Evolutionary conservation across 2,888 invertebrate species (phyloP).

Genomic region (Ochropleura plecta): DNA sequence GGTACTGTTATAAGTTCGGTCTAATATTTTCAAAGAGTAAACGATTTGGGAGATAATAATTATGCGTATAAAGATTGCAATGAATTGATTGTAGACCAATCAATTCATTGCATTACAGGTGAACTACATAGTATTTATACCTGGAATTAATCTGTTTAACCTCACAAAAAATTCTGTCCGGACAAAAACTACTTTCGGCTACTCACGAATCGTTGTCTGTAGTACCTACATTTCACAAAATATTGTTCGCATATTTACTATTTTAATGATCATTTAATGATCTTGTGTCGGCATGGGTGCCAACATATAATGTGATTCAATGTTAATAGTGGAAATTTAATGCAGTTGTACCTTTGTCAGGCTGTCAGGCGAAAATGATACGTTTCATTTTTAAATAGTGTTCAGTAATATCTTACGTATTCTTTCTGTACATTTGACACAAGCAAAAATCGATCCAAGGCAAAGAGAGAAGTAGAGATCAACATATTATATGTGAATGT

Average conservation of each 20-base stretch:
- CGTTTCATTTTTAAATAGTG: neutral
- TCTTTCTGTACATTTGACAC: neutral
- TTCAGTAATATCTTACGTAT: too few species aligned
- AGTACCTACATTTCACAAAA: slow-evolving; percentile 32
- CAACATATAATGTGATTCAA: slow-evolving; percentile 50
- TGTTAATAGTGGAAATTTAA: slow-evolving; percentile 25
- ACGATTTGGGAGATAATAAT: neutral
- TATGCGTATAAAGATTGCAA: neutral
- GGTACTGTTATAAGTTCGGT: neutral
- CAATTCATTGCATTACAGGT: too few species aligned
- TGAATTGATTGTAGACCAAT: neutral
- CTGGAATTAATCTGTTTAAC: slow-evolving; percentile 38
- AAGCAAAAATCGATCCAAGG: neutral
- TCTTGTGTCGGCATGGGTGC: slow-evolving; percentile 40
- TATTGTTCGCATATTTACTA: slow-evolving; percentile 41
- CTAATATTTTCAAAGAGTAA: neutral
- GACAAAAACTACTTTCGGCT: slow-evolving; percentile 1
- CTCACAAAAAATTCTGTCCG: slow-evolving; percentile 44
- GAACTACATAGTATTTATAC: slow-evolving; percentile 11
- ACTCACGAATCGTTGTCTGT: slow-evolving; percentile 33
- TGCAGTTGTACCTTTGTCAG: slow-evolving; percentile 36
- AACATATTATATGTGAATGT: neutral
- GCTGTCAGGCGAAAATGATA: neutral
- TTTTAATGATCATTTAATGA: slow-evolving; percentile 49
- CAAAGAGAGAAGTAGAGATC: neutral